These are phyloP conservation scores for Petrocephalus sullivani DNA, from an alignment of 2,797 vertebrate genomes.

Conservation along the genomic window DNA sequence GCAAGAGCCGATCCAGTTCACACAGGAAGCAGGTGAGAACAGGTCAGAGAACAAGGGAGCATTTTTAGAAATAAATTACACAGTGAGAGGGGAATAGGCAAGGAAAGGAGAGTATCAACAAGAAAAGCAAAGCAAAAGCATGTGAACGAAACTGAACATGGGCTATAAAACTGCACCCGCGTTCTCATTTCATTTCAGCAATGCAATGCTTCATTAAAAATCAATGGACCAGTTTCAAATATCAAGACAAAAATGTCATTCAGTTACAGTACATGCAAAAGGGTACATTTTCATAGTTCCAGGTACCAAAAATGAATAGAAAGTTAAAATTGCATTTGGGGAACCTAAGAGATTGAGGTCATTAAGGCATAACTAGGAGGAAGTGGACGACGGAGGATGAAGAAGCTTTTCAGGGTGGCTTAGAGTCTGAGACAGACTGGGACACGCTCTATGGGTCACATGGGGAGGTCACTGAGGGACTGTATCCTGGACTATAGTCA, in stretches of 20 bases:
- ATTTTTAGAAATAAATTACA: constrained; percentile 12
- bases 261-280: neutral
- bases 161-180: neutral
- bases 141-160: neutral
- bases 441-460: neutral
- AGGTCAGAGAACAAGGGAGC: neutral
- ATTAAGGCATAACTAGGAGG: neutral
- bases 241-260: neutral
- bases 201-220: neutral
- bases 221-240: neutral
- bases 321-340: neutral
- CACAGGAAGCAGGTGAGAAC: neutral
- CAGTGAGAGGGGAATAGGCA: neutral
- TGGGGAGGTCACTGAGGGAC: neutral
- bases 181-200: neutral
- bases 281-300: neutral
- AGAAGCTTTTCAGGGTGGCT: neutral
- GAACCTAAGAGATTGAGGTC: neutral
- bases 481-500: neutral
- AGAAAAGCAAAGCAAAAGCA: neutral
- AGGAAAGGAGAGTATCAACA: neutral
- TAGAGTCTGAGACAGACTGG: neutral
- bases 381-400: neutral
- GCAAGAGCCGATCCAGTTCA: neutral
- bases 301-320: neutral